Conservation (phyloP, 1,140 invertebrate species). For the Drosophila quadrilineata region DNA sequence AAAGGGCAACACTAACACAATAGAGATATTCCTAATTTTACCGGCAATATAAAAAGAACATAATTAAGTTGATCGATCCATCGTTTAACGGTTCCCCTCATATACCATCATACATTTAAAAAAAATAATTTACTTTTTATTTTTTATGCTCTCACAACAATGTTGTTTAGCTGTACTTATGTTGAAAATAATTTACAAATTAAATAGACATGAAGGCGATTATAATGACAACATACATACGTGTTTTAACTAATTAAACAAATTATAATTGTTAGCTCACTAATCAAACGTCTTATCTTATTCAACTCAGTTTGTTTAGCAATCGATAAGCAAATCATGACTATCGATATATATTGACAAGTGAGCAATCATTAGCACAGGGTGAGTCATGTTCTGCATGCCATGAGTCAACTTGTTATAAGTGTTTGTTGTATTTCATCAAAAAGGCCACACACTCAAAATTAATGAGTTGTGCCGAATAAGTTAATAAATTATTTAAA, state of each 20-base stretch:
- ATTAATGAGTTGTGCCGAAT: background rate
- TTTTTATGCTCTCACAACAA: conserved; percentile 16
- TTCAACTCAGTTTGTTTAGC: too few species aligned
- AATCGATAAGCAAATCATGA: conserved; percentile 4
- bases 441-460: conserved; percentile 36
- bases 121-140: conserved; percentile 34
- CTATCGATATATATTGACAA: background rate
- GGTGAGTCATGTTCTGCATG: conserved; percentile 1
- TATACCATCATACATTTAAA: conserved; percentile 19
- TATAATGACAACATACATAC: conserved; percentile 42
- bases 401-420: conserved; percentile 40
- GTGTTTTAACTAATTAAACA: background rate
- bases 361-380: conserved; percentile 1
- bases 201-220: conserved; percentile 52
- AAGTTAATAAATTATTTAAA: conserved; percentile 22
- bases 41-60: conserved; percentile 64
- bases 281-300: too few species aligned
- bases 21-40: conserved; percentile 69
- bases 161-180: conserved; percentile 65
- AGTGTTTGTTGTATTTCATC: conserved; percentile 8
- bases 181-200: conserved; percentile 46
- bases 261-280: too few species aligned
- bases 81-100: conserved; percentile 21
- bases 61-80: conserved; percentile 59
- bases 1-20: conserved; percentile 39